Conservation (phyloP, 2,113 vertebrate genomes). For the Charadrius vociferus region DNA sequence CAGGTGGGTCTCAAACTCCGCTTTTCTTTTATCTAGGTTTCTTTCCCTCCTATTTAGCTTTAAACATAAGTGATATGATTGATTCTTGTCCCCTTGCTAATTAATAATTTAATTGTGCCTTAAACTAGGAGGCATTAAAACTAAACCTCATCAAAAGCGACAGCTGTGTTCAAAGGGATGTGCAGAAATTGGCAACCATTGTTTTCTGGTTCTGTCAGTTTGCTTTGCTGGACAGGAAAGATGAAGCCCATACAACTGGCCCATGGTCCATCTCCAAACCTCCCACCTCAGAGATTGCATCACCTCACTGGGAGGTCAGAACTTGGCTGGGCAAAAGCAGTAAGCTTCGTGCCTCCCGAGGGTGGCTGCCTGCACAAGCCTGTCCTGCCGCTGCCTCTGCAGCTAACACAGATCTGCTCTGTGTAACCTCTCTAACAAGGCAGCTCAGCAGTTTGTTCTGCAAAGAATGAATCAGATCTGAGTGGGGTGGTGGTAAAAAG, state of each 20-base stretch:
- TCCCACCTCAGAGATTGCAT: neutral
- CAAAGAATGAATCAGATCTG: neutral
- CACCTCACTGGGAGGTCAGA: neutral
- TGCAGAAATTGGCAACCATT: neutral
- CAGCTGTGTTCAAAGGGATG: neutral
- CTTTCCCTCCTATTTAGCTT: neutral
- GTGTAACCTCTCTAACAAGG: neutral
- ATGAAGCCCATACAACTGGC: neutral
- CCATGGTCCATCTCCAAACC: neutral
- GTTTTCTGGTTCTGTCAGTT: neutral
- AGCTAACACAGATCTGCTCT: neutral
- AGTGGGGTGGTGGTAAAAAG: neutral
- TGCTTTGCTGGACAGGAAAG: neutral
- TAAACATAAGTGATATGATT: neutral
- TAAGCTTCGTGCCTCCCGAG: accelerated
- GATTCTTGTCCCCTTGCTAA: neutral
- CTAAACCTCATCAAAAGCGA: neutral
- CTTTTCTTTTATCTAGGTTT: neutral
- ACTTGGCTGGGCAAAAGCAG: neutral
- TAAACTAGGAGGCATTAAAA: conserved; percentile 3
- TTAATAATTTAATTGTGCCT: neutral
- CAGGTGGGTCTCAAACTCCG: neutral
- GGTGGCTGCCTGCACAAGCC: neutral
- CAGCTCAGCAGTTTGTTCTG: neutral
- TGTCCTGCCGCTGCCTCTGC: conserved; percentile 1